phyloP scores from a whole-genome alignment of 2,113 vertebrate genomes.

The Balaeniceps rex region DNA sequence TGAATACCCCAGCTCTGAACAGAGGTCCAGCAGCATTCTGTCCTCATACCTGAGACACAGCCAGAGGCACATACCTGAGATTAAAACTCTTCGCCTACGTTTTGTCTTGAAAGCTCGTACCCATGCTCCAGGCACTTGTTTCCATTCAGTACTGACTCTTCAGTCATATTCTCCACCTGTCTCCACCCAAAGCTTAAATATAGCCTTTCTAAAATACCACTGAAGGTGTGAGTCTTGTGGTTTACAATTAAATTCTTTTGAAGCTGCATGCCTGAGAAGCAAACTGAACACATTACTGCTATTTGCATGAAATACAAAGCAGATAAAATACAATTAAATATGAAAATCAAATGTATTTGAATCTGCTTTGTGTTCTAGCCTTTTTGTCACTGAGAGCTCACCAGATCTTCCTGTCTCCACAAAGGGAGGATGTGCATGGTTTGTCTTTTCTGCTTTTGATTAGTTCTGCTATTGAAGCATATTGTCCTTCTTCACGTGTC shows the following conservation, averaged over 20 bases:
- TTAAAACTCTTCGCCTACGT: background rate
- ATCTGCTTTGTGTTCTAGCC: background rate
- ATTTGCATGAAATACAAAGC: background rate
- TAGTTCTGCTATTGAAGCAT: background rate
- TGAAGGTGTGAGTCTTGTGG: background rate
- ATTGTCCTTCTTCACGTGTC: background rate
- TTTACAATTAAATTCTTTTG: background rate
- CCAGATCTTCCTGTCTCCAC: background rate
- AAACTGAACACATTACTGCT: background rate
- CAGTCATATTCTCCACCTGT: background rate
- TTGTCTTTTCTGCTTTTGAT: background rate
- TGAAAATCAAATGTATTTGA: background rate
- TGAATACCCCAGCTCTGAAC: background rate
- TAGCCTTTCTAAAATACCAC: background rate
- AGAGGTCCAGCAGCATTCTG: background rate
- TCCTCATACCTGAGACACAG: background rate
- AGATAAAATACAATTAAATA: background rate
- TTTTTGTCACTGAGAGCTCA: background rate
- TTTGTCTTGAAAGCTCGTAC: background rate
- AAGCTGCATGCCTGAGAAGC: background rate
- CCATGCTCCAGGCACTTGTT: background rate
- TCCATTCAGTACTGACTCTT: background rate
- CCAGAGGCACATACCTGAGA: background rate
- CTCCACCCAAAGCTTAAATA: background rate
- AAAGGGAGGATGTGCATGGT: accelerated